Evolutionary conservation across 2,888 invertebrate species (phyloP).

Genomic region (Adineta ricciae): DNA sequence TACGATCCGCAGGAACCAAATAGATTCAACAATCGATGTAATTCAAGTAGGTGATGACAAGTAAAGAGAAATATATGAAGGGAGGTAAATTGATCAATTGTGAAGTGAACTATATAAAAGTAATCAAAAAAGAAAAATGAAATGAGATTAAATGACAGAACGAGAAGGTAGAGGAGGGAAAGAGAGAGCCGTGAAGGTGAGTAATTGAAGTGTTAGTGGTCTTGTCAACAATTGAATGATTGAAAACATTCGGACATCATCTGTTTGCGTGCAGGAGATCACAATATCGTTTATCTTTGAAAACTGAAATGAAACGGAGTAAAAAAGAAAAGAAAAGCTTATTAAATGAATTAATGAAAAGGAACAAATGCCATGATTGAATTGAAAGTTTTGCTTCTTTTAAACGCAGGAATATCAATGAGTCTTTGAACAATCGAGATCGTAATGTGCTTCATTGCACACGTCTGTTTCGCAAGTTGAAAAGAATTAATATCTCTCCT

Average conservation of each 20-base stretch:
- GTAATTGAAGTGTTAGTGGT: not conserved
- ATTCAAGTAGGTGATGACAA: not conserved
- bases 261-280: not conserved
- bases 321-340: not conserved
- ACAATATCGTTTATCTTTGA: not conserved
- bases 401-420: not conserved
- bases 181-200: not conserved
- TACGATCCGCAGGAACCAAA: not conserved
- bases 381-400: not conserved
- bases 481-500: not conserved
- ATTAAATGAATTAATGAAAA: not conserved
- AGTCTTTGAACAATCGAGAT: not conserved
- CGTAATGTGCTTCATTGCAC: not conserved
- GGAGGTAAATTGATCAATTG: not conserved
- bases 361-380: too few species aligned
- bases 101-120: constrained; percentile 5
- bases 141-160: not conserved
- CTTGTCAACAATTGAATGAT: not conserved
- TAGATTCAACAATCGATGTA: not conserved
- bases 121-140: not conserved
- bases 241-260: not conserved
- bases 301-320: not conserved
- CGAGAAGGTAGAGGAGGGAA: not conserved
- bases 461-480: not conserved
- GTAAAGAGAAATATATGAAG: not conserved